Conservation (phyloP, 2,888 invertebrate species). For the Lasioglossum pauxillum region DNA sequence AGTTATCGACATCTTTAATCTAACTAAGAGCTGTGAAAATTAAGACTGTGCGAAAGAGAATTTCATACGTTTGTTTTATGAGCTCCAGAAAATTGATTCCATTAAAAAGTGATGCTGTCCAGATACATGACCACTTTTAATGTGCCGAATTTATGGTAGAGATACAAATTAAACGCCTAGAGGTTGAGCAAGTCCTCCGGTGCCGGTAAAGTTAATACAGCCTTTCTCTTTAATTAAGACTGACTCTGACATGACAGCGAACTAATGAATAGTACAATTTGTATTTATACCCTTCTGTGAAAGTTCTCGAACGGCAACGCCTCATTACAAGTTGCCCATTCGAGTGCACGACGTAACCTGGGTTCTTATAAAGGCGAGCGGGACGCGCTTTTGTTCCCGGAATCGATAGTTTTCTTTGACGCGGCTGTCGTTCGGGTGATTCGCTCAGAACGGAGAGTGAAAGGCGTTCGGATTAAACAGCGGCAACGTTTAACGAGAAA, state of each 20-base stretch:
- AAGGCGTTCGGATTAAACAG: neutral
- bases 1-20: no score
- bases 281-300: neutral
- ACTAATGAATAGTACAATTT: conserved; percentile 3
- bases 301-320: conserved; percentile 1
- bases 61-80: no score
- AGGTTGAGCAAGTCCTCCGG: neutral
- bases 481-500: neutral
- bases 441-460: neutral
- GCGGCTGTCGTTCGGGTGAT: neutral
- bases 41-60: no score
- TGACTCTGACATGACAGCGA: neutral
- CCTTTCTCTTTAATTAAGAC: neutral
- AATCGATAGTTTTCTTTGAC: neutral
- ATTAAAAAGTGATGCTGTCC: no score
- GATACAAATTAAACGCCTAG: neutral
- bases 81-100: no score
- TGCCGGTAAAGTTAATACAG: neutral
- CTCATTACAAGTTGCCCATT: neutral
- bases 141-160: neutral
- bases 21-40: no score
- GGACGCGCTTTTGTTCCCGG: neutral
- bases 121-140: no score
- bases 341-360: neutral
- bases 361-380: neutral